A percentile compares a stretch with the other conserved stretches of the same genome.
Evolutionary conservation across 2,113 vertebrate genomes (phyloP).

Genomic region (Meriones unguiculatus): DNA sequence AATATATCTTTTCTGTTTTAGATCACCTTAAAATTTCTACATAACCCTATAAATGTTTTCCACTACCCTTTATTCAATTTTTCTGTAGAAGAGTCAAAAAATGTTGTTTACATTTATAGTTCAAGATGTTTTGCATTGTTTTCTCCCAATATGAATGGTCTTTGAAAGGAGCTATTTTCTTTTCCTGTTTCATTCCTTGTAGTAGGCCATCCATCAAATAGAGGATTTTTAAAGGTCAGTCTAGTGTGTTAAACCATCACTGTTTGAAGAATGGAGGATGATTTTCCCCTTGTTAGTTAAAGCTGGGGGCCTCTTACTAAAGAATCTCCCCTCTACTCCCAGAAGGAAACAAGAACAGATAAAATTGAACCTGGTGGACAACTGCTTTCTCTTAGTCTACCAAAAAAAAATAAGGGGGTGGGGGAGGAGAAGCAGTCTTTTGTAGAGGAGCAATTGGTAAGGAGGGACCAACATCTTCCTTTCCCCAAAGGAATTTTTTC

Average conservation of each 20-base stretch:
- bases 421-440: not conserved
- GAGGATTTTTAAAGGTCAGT: not conserved
- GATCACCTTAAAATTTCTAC: not conserved
- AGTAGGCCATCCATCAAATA: too few species aligned
- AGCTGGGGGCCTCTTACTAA: not conserved
- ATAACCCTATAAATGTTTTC: not conserved
- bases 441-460: not conserved
- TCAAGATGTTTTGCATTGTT: not conserved
- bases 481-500: not conserved
- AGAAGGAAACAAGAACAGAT: not conserved
- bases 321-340: not conserved
- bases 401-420: not conserved
- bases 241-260: not conserved
- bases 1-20: not conserved
- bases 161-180: not conserved
- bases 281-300: not conserved
- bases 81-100: not conserved
- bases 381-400: not conserved
- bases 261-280: not conserved
- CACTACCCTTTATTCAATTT: not conserved
- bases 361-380: not conserved
- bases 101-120: not conserved
- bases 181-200: not conserved
- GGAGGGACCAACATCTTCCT: not conserved
- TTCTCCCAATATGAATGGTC: not conserved